Base-by-base conservation (phyloP, 2,888 invertebrate species). In the Coelinius sp. region DNA sequence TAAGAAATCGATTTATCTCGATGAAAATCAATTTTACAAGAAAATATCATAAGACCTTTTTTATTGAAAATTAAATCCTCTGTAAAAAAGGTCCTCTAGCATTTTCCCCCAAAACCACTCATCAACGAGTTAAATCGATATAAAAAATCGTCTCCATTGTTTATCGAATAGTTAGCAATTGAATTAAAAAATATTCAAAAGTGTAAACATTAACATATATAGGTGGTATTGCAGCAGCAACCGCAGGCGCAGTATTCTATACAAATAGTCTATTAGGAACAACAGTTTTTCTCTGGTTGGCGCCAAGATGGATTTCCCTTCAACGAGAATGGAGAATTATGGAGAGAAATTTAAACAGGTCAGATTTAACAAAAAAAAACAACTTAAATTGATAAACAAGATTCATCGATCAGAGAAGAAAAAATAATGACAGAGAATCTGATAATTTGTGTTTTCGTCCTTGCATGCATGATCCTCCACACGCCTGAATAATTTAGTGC, bases 161-260 rank as follows among this genome's bases (percentile, higher is more conserved):
- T n/a, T n/a, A n/a, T n/a, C n/a, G n/a, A n/a, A n/a, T n/a, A n/a
- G n/a, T n/a, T n/a, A n/a, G n/a, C n/a, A n/a, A n/a, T n/a, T n/a
- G n/a, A n/a, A n/a, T n/a, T n/a, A n/a, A n/a, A n/a, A n/a, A n/a
- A n/a, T n/a, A n/a, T n/a, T n/a, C n/a, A n/a, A n/a, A n/a, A n/a
- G n/a, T n/a, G n/a, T n/a, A n/a, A n/a, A n/a, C n/a, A n/a, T n/a
- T n/a, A n/a, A n/a, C n/a, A n/a, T n/a, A n/a, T 17, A 63, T 64
- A 88, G 88, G 86, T 31, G 87, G 86, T 4, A 82, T 88, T 27
- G 80, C 80, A 0, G 79, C 80, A 38, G 86, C 88, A 1, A 88
- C 88, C 0, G 83, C 81, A 2, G 88, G 88, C 6, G 85, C 84
- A 5, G 76, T 86, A 35, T 88, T 88, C 76, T 88, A 88, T 66